phyloP scores from a whole-genome alignment of 2,113 vertebrate genomes.

The Sula dactylatra region DNA sequence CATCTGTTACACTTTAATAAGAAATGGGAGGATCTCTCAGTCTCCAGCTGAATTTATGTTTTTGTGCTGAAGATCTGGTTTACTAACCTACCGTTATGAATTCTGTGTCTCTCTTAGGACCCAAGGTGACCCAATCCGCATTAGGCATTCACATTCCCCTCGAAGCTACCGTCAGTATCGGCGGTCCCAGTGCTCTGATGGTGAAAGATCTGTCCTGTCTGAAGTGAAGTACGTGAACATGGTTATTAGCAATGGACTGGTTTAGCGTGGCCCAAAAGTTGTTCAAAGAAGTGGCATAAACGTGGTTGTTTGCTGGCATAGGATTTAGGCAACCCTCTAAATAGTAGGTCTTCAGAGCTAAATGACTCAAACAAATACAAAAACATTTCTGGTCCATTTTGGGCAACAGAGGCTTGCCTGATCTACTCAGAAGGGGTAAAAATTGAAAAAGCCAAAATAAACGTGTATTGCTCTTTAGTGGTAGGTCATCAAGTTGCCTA shows the following conservation, averaged over 20 bases:
- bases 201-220: constrained; percentile 87
- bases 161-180: constrained; percentile 85
- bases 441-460: neutral
- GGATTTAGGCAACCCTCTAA: neutral
- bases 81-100: neutral
- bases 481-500: neutral
- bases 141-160: constrained; percentile 86
- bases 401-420: neutral
- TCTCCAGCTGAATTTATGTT: neutral
- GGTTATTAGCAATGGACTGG: neutral
- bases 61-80: neutral
- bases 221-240: constrained; percentile 83
- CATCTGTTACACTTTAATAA: neutral
- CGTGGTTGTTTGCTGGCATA: neutral
- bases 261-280: neutral
- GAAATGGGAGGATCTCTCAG: neutral
- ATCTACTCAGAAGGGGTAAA: neutral
- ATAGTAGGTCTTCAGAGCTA: neutral
- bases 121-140: constrained; percentile 85
- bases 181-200: constrained; percentile 86
- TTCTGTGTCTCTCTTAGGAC: constrained; percentile 73
- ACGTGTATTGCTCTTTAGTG: neutral
- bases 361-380: neutral
- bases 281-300: neutral
- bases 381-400: neutral